Evolutionary conservation across 2,113 vertebrate genomes (phyloP).

Genomic region (Hystrix cristata): DNA sequence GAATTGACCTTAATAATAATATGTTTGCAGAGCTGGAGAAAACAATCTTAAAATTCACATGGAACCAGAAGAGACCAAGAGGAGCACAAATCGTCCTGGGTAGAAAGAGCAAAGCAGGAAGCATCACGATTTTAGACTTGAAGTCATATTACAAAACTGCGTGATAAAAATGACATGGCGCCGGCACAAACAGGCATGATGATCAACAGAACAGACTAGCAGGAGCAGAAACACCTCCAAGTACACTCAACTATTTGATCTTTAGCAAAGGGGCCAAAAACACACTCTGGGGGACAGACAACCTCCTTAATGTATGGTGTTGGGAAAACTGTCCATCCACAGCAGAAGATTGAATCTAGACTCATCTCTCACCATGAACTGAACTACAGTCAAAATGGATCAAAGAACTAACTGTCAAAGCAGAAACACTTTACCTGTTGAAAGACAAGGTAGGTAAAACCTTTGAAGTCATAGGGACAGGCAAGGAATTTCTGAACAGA

Average conservation of each 20-base stretch:
- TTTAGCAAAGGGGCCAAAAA: neutral
- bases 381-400: neutral
- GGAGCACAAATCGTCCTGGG: neutral
- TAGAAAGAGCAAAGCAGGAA: neutral
- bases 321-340: neutral
- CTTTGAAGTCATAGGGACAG: neutral
- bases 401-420: neutral
- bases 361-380: neutral
- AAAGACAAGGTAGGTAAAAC: neutral
- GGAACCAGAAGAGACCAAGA: neutral
- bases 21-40: neutral
- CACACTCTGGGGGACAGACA: neutral
- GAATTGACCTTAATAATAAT: slow-evolving; percentile 50
- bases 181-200: neutral
- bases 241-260: neutral
- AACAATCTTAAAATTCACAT: neutral
- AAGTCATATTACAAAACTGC: neutral
- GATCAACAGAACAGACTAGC: neutral
- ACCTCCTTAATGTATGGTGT: neutral
- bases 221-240: neutral
- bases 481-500: neutral
- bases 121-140: neutral
- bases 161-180: neutral
- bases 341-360: neutral
- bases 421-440: neutral